phyloP scores from a whole-genome alignment of 2,797 vertebrate species.

The Trematomus bernacchii region DNA sequence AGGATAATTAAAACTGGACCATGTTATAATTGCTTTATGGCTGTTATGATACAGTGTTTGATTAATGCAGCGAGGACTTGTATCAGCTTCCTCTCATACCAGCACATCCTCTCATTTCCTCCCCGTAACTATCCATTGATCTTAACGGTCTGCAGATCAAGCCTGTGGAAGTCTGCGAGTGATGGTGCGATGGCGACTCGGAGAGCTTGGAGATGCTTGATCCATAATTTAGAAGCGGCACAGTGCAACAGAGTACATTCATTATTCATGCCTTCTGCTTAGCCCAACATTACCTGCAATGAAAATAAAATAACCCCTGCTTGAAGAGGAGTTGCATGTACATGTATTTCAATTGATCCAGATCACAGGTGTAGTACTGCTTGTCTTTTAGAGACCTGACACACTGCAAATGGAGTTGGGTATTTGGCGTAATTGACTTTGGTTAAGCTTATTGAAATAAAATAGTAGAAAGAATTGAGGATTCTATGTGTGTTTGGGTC shows the following conservation, averaged over 20 bases:
- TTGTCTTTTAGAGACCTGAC: constrained; percentile 9
- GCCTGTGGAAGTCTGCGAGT: constrained; percentile 55
- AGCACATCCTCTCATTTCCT: constrained; percentile 40
- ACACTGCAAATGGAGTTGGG: not conserved
- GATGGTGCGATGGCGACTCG: constrained; percentile 44
- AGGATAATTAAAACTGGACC: not conserved
- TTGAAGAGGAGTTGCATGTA: constrained; percentile 30
- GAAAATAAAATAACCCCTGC: constrained; percentile 53
- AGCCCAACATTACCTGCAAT: constrained; percentile 67
- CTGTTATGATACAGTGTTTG: not conserved
- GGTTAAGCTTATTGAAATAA: constrained; percentile 22
- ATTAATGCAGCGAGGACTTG: too few relatives aligned
- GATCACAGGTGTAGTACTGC: constrained; percentile 6
- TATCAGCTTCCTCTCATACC: not conserved
- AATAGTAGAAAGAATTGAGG: constrained; percentile 2
- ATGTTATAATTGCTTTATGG: not conserved
- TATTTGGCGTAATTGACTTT: constrained; percentile 24
- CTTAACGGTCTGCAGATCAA: constrained; percentile 36
- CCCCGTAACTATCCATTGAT: constrained; percentile 43
- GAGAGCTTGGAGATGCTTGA: constrained; percentile 64
- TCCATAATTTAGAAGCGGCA: constrained; percentile 80
- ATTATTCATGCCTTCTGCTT: constrained; percentile 77
- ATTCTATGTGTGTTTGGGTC: not conserved
- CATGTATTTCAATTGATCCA: constrained; percentile 24
- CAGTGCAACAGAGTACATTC: constrained; percentile 62